Evolutionary conservation across 2,888 invertebrate species (phyloP).

Genomic region (Ischnus inquisitorius): DNA sequence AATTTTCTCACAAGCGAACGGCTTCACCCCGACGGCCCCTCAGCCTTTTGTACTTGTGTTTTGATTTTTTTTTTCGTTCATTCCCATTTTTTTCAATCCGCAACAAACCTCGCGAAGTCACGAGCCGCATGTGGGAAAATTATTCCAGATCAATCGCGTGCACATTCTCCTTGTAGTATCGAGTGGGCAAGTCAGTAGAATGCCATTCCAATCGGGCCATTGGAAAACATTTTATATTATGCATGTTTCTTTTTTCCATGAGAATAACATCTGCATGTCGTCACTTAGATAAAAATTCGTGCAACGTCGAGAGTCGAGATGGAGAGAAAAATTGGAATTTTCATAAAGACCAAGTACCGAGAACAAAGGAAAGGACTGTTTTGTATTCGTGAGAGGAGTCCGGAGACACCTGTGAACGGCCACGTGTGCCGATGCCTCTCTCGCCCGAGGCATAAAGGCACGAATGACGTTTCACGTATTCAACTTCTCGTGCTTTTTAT

Average conservation of each 20-base stretch:
- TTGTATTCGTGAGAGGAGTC: constrained; percentile 57
- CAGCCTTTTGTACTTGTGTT: background rate
- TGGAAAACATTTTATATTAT: constrained; percentile 21
- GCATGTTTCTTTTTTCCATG: background rate
- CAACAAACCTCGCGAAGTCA: constrained; percentile 20
- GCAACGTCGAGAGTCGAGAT: background rate
- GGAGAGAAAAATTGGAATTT: background rate
- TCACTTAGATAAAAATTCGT: background rate
- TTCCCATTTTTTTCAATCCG: constrained; percentile 13
- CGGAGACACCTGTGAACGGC: constrained; percentile 60
- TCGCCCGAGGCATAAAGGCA: constrained; percentile 5
- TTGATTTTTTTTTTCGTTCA: constrained; percentile 32
- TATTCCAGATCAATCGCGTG: constrained; percentile 50
- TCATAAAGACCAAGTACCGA: constrained; percentile 18
- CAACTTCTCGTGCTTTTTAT: constrained; percentile 32
- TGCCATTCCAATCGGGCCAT: constrained; percentile 31
- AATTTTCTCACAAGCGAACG: constrained; percentile 64
- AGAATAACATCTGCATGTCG: background rate
- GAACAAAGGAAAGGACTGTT: constrained; percentile 60
- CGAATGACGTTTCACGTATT: constrained; percentile 44
- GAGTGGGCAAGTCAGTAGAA: constrained; percentile 7
- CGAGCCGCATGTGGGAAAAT: constrained; percentile 53
- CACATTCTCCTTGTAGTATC: constrained; percentile 44
- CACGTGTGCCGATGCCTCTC: constrained; percentile 43
- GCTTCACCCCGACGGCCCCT: constrained; percentile 51